Evolutionary conservation across 2,888 invertebrate species (phyloP).

Genomic region (Orthosia gothica): DNA sequence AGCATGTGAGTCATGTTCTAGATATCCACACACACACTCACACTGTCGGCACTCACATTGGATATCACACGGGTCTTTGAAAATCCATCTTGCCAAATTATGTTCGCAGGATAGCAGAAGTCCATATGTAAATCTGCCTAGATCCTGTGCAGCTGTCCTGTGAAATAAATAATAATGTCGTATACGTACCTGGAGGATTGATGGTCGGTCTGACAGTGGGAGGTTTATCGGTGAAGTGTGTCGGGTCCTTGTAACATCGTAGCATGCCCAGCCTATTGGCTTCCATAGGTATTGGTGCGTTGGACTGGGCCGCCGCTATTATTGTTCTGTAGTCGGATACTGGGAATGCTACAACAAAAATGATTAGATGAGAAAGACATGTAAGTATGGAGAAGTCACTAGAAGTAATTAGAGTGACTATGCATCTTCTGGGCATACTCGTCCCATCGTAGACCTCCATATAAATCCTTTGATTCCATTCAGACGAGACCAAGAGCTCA

Average conservation of each 20-base stretch:
- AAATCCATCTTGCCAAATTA: no score
- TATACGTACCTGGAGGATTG: constrained; percentile 83
- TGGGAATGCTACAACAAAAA: constrained; percentile 84
- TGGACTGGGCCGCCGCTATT: constrained; percentile 92
- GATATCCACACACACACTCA: no score
- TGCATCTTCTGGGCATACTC: no score
- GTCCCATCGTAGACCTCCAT: no score
- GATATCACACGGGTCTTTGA: no score
- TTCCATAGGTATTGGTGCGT: constrained; percentile 91
- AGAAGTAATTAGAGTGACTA: background rate
- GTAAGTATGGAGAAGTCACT: background rate
- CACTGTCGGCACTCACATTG: no score
- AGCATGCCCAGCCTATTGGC: constrained; percentile 90
- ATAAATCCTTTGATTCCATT: no score
- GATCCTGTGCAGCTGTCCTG: no score
- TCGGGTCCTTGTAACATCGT: constrained; percentile 92
- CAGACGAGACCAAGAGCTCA: no score
- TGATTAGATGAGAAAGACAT: background rate
- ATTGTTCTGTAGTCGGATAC: constrained; percentile 90
- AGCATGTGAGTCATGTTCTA: no score
- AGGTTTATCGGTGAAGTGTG: constrained; percentile 89
- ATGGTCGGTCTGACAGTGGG: constrained; percentile 91
- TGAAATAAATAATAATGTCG: background rate
- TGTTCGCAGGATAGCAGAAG: no score
- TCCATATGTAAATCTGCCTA: no score